Evolutionary conservation across 2,888 invertebrate genomes (phyloP).

Genomic region (Dusona sp.): DNA sequence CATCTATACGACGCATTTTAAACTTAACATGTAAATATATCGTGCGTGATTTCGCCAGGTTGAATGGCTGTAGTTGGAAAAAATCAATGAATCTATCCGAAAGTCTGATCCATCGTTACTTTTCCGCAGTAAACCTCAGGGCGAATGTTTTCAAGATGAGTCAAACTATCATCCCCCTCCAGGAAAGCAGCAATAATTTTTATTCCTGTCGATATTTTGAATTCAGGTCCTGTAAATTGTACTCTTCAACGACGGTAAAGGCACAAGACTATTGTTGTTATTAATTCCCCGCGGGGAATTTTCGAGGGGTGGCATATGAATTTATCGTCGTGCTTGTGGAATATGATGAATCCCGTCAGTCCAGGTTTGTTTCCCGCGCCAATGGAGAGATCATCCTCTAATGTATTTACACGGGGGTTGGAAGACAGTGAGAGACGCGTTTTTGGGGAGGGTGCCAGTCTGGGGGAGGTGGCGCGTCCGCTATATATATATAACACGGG

Average conservation of each 20-base stretch:
- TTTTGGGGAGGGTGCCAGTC: conserved; percentile 37
- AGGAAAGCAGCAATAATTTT: conserved; percentile 18
- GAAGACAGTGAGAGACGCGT: conserved; percentile 69
- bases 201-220: conserved; percentile 1
- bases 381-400: conserved; percentile 84
- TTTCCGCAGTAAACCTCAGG: neutral
- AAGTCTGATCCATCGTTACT: neutral
- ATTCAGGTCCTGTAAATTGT: conserved; percentile 10
- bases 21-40: neutral
- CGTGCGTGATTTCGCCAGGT: neutral
- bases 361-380: conserved; percentile 73
- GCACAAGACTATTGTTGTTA: conserved; percentile 58
- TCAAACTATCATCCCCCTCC: neutral
- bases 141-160: neutral
- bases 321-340: conserved; percentile 41
- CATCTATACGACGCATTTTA: neutral
- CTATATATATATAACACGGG: conserved; percentile 72
- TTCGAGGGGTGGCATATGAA: conserved; percentile 55
- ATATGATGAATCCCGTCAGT: conserved; percentile 54
- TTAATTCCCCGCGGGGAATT: conserved; percentile 54
- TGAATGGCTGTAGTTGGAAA: neutral
- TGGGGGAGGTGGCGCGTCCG: conserved; percentile 62
- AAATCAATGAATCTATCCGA: neutral
- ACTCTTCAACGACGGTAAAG: conserved; percentile 32
- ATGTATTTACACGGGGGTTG: conserved; percentile 83